Conservation (phyloP, 2,797 vertebrate genomes). For the Eospalax fontanierii region DNA sequence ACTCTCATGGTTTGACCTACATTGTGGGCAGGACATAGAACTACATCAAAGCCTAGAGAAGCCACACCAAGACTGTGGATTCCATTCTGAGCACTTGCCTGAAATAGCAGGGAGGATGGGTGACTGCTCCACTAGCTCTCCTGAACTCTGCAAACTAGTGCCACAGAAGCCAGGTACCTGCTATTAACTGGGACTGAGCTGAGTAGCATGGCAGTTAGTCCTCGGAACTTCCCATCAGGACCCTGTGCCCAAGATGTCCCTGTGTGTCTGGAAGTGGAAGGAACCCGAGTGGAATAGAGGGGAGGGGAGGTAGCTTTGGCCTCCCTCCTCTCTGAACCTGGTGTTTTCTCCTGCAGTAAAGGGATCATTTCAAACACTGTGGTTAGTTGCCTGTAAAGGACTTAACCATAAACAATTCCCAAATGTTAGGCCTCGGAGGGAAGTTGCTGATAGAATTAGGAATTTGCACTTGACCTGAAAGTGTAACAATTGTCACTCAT, state of each 20-base stretch:
- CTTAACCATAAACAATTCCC: not conserved
- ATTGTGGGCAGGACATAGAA: not conserved
- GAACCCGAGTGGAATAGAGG: not conserved
- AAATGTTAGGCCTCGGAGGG: not conserved
- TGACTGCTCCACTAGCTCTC: not conserved
- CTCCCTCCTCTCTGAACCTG: not conserved
- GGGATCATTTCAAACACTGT: not conserved
- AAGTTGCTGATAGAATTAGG: slow-evolving; percentile 22
- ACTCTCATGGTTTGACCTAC: not conserved
- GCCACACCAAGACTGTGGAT: not conserved
- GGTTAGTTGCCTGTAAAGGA: not conserved
- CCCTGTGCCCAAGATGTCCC: fast-evolving
- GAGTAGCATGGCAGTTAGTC: not conserved
- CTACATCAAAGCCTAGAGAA: not conserved
- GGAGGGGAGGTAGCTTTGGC: not conserved
- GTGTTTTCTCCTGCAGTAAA: not conserved
- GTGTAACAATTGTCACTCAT: not conserved
- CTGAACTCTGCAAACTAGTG: fast-evolving
- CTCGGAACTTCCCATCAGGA: not conserved
- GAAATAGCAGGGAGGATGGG: not conserved
- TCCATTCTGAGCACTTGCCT: not conserved
- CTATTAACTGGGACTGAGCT: fast-evolving
- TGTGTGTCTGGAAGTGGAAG: not conserved
- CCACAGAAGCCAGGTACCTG: not conserved
- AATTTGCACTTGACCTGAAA: slow-evolving; percentile 54